Percentiles rank a stretch among this genome's conserved stretches.
phyloP scores from a whole-genome alignment of 2,888 invertebrate genomes.

The Caenorhabditis drosophilae region DNA sequence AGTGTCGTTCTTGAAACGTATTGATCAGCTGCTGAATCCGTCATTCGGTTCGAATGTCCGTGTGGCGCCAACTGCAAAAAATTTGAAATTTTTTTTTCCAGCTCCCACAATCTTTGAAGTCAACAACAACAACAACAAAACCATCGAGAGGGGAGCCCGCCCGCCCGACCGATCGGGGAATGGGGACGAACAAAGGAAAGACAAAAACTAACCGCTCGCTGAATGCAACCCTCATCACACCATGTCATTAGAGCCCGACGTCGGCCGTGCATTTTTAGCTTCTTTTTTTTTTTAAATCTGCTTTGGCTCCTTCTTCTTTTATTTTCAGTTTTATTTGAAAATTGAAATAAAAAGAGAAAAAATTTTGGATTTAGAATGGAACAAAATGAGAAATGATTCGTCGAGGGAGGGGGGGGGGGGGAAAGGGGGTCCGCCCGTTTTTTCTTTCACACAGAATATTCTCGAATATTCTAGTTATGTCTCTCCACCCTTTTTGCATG shows the following conservation, averaged over 20 bases:
- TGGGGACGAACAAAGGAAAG: not conserved
- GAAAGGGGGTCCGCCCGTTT: not conserved
- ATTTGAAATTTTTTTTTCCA: too few species aligned
- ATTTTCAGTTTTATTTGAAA: too few species aligned
- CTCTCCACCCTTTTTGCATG: too few species aligned
- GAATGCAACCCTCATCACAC: constrained; percentile 1
- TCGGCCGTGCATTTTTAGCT: constrained; percentile 4
- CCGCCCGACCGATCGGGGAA: not conserved
- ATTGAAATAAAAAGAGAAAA: not conserved
- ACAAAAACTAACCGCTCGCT: constrained; percentile 3
- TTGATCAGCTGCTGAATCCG: constrained; percentile 4
- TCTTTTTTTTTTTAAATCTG: not conserved
- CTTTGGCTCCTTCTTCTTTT: too few species aligned
- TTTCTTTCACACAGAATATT: not conserved
- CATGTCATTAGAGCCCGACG: constrained; percentile 1
- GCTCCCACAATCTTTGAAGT: too few species aligned
- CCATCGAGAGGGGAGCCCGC: too few species aligned
- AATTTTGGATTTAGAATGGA: not conserved
- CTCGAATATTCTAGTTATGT: not conserved
- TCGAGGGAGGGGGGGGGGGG: not conserved
- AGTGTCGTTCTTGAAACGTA: constrained; percentile 14
- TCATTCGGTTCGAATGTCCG: constrained; percentile 9
- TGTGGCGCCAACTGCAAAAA: constrained; percentile 26
- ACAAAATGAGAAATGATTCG: not conserved
- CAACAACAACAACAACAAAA: not conserved